These are phyloP conservation scores for Cryptus viduatorius DNA, from an alignment of 2,888 invertebrate genomes.

Conservation along the genomic window DNA sequence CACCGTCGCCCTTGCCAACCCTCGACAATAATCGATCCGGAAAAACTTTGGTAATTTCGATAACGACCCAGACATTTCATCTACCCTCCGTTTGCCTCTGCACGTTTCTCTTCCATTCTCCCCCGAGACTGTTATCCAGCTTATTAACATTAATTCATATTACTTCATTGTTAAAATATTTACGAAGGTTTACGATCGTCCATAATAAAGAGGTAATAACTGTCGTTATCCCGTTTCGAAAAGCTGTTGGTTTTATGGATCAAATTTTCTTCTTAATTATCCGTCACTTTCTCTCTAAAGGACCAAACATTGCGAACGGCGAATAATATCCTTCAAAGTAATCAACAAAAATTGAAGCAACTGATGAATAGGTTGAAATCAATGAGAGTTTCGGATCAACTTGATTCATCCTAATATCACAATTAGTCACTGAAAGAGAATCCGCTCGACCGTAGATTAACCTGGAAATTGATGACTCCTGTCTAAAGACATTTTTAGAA, in stretches of 20 bases:
- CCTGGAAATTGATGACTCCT: conserved; percentile 21
- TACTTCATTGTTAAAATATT: conserved; percentile 12
- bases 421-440: conserved; percentile 8
- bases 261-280: not conserved
- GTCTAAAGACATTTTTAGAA: conserved; percentile 8
- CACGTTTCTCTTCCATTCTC: conserved; percentile 13
- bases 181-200: conserved; percentile 2
- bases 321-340: not conserved
- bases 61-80: conserved; percentile 52
- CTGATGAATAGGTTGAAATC: not conserved
- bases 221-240: not conserved
- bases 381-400: not conserved
- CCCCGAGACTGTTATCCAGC: conserved; percentile 2
- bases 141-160: conserved; percentile 21
- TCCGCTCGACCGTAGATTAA: conserved; percentile 21
- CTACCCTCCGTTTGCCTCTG: conserved; percentile 17
- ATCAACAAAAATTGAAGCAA: not conserved
- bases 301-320: not conserved
- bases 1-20: conserved; percentile 20
- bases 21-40: conserved; percentile 48
- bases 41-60: conserved; percentile 46
- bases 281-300: not conserved
- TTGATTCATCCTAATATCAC: not conserved
- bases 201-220: not conserved
- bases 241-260: conserved; percentile 4